Evolutionary conservation across 2,888 invertebrate genomes (phyloP).

Genomic region (Ecliptopera silaceata): DNA sequence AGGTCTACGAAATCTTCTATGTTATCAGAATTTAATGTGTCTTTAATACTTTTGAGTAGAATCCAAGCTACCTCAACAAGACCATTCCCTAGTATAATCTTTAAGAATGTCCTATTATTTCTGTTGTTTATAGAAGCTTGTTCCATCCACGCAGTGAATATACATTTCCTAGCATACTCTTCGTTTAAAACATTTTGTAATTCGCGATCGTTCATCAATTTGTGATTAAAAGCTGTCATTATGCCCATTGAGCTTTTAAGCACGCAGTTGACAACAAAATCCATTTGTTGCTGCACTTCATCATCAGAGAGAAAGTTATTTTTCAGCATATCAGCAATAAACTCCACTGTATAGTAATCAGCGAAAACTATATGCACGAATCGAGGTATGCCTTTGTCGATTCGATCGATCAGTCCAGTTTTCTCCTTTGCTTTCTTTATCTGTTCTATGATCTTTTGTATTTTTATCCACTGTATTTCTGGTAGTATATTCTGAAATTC

Average conservation of each 20-base stretch:
- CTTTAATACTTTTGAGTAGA: neutral
- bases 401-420: neutral
- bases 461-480: neutral
- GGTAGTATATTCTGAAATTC: too few relatives aligned
- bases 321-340: neutral
- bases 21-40: neutral
- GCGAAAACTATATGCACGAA: constrained; percentile 1
- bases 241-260: neutral
- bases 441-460: neutral
- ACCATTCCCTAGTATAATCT: neutral
- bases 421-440: neutral
- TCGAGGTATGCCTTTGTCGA: neutral
- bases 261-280: neutral
- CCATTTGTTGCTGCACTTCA: neutral
- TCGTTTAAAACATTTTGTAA: neutral
- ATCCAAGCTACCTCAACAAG: neutral
- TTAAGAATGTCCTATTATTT: neutral
- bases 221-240: neutral
- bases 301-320: neutral
- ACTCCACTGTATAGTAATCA: constrained; percentile 1
- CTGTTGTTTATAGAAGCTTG: neutral
- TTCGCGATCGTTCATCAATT: neutral
- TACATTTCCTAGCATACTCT: neutral
- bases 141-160: neutral
- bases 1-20: neutral